Evolutionary conservation across 2,113 vertebrate genomes (phyloP), one percentile per base, ranked within the genome.

Genomic region (Spilogale gracilis): DNA sequence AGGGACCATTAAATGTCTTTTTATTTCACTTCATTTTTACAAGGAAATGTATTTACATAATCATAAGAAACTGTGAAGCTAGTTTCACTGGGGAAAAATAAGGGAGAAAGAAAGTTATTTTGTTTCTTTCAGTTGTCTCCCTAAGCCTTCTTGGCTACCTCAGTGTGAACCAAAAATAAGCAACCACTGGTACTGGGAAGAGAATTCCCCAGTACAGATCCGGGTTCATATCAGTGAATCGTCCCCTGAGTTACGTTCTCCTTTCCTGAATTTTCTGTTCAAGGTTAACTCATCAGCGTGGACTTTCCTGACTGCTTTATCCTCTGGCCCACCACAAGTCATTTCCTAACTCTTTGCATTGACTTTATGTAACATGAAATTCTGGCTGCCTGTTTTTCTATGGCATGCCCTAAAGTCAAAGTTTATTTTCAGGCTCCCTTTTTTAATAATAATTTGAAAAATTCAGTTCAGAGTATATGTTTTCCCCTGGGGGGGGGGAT

Each of bases 401-500:
- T 3, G 9, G 82, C 50, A 76, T 23, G 60, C 1, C 30, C 43
- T 87, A 9, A 96, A 96, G 76, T 74, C 9, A 65, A 88, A 63
- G 25, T 74, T 63, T 76, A 18, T 60, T 84, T 80, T 81, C 11
- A 38, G n/a, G 2, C 3, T 74, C 82, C 17, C 25, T 84, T 1
- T 84, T 69, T 80, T 61, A 91, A n/a, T 45, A 88, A 48, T 58
- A 69, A 76, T 82, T 65, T 97, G 13, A 6, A 52, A 93, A 93
- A 69, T 78, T 38, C 7, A 83, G 23, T 93, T 91, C 11, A 32
- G 20, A 9, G 9, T 92, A 18, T 43, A 11, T 67, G 18, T 65
- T 89, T 92, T 74, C 30, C 30, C 84, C 38, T 38, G 38, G 38
- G 38, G 38, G 38, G 38, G 38, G 38, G 38, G 38, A 38, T 38